Percentiles rank a stretch among this genome's conserved stretches.
Conservation (phyloP, 2,113 vertebrate genomes). For the Crotophaga sulcirostris region DNA sequence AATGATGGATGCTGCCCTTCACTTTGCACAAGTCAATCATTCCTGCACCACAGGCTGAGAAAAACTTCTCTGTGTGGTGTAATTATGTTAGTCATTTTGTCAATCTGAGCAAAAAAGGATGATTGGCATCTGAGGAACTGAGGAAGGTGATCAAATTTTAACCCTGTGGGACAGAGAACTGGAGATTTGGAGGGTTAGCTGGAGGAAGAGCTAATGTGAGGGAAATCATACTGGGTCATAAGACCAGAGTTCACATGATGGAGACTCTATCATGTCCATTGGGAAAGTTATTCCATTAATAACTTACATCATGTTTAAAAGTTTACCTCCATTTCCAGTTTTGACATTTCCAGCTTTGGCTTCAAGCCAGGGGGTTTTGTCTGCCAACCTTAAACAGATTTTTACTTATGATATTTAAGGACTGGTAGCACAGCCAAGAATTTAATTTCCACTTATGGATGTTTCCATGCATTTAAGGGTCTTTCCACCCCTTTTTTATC, state of each 20-base stretch:
- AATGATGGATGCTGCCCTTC: not conserved
- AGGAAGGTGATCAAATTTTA: not conserved
- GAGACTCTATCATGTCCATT: not conserved
- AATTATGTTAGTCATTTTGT: not conserved
- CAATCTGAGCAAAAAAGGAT: not conserved
- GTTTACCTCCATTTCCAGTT: not conserved
- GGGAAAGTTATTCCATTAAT: not conserved
- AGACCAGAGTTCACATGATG: not conserved
- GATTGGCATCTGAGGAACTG: not conserved
- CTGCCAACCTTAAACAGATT: not conserved
- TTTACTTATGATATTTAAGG: not conserved
- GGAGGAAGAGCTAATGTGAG: not conserved
- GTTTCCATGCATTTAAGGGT: not conserved
- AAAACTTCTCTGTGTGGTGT: not conserved
- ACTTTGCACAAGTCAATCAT: accelerated
- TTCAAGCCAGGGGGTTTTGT: not conserved
- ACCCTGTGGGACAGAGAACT: not conserved
- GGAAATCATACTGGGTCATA: not conserved
- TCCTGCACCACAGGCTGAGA: not conserved
- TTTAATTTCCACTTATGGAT: not conserved
- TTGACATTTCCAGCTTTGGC: not conserved
- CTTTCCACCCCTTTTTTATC: not conserved
- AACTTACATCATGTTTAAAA: not conserved
- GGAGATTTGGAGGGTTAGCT: not conserved
- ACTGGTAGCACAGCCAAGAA: not conserved